Conservation (phyloP, 2,113 vertebrate genomes). For the Cinclus cinclus region DNA sequence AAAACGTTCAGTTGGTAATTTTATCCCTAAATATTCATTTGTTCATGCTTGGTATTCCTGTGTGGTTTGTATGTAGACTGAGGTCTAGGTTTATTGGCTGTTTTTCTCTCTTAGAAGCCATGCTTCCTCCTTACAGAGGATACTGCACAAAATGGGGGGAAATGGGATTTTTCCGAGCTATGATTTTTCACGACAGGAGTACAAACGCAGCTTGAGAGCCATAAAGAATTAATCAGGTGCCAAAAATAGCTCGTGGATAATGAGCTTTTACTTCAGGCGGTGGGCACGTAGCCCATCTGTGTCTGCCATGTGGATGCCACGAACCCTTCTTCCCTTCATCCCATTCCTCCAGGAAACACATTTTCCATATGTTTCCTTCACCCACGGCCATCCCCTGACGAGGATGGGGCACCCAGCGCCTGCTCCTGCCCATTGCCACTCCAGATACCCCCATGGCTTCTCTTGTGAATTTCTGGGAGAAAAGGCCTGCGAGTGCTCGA, state of each 20-base stretch:
- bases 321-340: fast-evolving
- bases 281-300: not conserved
- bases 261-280: not conserved
- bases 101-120: not conserved
- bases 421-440: fast-evolving
- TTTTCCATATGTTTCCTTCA: no score
- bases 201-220: not conserved
- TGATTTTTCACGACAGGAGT: not conserved
- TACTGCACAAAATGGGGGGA: not conserved
- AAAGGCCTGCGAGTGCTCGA: not conserved
- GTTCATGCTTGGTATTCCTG: not conserved
- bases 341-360: not conserved
- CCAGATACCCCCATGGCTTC: not conserved
- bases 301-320: not conserved
- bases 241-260: not conserved
- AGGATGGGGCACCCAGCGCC: fast-evolving
- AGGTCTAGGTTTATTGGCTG: not conserved
- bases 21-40: not conserved
- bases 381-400: fast-evolving
- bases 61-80: not conserved
- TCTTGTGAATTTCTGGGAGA: not conserved
- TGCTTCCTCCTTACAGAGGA: not conserved
- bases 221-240: not conserved
- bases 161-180: not conserved
- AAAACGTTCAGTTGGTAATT: not conserved